Evolutionary conservation across 2,113 vertebrate genomes (phyloP).

Genomic region (Coracopsis vasa): DNA sequence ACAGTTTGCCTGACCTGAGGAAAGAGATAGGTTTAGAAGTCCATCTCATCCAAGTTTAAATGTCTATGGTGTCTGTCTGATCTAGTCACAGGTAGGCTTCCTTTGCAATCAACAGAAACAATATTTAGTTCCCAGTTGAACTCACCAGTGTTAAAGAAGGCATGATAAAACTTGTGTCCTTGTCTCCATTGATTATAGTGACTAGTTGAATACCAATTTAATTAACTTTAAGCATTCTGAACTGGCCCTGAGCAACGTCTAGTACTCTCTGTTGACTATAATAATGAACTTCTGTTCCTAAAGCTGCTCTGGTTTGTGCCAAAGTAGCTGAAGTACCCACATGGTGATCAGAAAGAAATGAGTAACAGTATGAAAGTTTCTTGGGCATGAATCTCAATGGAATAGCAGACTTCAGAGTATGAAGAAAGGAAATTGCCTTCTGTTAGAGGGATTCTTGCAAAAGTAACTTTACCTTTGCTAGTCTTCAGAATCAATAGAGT

Average conservation of each 20-base stretch:
- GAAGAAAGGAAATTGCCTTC: neutral
- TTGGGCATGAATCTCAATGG: neutral
- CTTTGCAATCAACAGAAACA: neutral
- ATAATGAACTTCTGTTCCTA: neutral
- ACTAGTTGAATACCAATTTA: conserved; percentile 17
- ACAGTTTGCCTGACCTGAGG: neutral
- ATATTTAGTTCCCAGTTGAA: neutral
- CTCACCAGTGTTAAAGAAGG: neutral
- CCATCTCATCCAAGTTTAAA: neutral
- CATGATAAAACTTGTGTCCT: neutral
- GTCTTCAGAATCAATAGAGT: neutral
- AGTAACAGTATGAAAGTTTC: neutral
- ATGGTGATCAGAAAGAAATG: neutral
- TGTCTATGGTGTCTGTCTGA: neutral
- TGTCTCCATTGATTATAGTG: neutral
- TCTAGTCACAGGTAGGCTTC: neutral
- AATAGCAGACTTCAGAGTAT: neutral
- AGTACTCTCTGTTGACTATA: neutral
- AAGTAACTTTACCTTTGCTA: neutral
- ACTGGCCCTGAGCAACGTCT: neutral
- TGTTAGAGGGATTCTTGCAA: neutral
- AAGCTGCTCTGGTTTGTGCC: neutral
- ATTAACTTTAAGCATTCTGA: conserved; percentile 32
- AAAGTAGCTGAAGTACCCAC: neutral
- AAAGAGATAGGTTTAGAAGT: neutral